Evolutionary conservation across 2,797 vertebrate species (phyloP).

Genomic region (Setipinna tenuifilis): DNA sequence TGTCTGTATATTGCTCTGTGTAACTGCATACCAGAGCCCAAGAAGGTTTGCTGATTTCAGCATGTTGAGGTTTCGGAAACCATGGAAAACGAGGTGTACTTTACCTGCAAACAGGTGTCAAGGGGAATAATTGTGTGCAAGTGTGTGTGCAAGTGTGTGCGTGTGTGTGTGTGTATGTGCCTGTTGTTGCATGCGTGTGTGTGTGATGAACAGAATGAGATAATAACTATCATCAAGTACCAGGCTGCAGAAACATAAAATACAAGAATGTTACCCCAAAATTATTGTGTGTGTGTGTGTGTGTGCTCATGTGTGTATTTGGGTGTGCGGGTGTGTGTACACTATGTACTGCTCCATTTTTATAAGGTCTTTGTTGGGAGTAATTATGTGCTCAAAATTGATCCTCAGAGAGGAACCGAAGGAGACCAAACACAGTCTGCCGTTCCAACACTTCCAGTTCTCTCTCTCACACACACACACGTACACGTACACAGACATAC

Average conservation of each 20-base stretch:
- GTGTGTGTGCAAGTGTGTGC: background rate
- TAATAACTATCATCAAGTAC: slow-evolving; percentile 10
- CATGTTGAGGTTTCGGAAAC: slow-evolving; percentile 24
- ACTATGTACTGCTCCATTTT: background rate
- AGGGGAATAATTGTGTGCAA: too few relatives aligned
- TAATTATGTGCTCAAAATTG: background rate
- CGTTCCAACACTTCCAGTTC: background rate
- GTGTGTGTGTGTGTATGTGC: slow-evolving; percentile 22
- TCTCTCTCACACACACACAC: background rate
- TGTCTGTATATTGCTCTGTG: background rate
- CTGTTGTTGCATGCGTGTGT: background rate
- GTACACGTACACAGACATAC: too few relatives aligned
- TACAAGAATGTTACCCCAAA: background rate
- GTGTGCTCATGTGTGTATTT: background rate
- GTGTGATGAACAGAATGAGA: background rate
- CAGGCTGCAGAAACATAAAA: background rate
- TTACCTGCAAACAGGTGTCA: slow-evolving; percentile 40
- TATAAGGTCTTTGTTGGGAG: background rate
- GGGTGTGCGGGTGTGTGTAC: background rate
- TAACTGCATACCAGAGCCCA: background rate
- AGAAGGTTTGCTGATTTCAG: background rate
- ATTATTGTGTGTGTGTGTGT: background rate
- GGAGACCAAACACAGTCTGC: background rate
- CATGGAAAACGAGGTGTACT: slow-evolving; percentile 22
- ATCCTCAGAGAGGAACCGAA: background rate